A percentile compares a stretch with the other conserved stretches of the same genome.
phyloP scores from a whole-genome alignment of 2,888 invertebrate genomes.

The Dryomyza anilis region DNA sequence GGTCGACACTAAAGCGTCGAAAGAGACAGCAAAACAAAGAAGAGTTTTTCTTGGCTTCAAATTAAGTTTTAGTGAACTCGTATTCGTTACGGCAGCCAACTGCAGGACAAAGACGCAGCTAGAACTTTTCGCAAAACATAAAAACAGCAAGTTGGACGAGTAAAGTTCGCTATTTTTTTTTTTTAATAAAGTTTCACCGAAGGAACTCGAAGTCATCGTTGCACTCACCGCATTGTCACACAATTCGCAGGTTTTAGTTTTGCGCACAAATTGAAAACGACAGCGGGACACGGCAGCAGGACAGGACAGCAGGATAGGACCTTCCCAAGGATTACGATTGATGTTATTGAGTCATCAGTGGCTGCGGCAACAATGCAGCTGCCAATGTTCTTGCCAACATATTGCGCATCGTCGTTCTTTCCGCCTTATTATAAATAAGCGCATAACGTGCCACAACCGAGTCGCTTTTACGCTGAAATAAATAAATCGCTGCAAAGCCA shows the following conservation, averaged over 20 bases:
- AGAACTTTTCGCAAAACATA: too few relatives aligned
- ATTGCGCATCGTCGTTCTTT: conserved; percentile 38
- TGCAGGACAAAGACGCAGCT: too few relatives aligned
- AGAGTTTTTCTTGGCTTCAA: too few relatives aligned
- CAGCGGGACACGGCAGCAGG: too few relatives aligned
- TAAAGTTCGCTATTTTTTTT: background rate
- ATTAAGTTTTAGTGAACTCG: conserved; percentile 24
- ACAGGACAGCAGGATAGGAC: too few relatives aligned
- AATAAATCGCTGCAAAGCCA: background rate
- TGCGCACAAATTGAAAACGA: too few relatives aligned
- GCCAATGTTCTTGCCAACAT: too few relatives aligned
- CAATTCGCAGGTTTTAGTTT: conserved; percentile 5
- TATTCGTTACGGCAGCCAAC: background rate
- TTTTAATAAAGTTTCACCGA: too few relatives aligned
- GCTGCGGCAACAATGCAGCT: conserved; percentile 29
- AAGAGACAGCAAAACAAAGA: too few relatives aligned
- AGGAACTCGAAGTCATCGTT: background rate
- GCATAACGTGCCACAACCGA: background rate
- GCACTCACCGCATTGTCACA: conserved; percentile 4
- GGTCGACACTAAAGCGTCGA: too few relatives aligned
- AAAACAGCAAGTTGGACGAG: conserved; percentile 9
- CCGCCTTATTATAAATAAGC: conserved; percentile 44
- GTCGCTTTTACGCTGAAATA: background rate
- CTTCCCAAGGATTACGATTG: too few relatives aligned
- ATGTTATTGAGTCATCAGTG: conserved; percentile 4